Evolutionary conservation across 2,888 invertebrate genomes (phyloP).

Genomic region (Lypha dubia): DNA sequence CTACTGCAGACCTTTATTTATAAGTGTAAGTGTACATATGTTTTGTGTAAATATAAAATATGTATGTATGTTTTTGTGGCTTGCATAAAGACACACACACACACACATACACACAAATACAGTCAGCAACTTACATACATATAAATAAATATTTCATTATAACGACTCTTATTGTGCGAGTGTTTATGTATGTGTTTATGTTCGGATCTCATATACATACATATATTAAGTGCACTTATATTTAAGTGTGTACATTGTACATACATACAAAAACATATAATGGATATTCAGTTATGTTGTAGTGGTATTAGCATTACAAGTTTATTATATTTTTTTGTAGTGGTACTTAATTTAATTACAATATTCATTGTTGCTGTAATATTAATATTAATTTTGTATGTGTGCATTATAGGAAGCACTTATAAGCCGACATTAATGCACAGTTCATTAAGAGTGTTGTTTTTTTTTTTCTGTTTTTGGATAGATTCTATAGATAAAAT

Average conservation of each 20-base stretch:
- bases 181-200: neutral
- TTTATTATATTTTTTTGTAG: constrained; percentile 45
- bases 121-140: neutral
- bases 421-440: neutral
- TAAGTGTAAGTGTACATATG: neutral
- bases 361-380: constrained; percentile 50
- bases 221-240: constrained; percentile 3
- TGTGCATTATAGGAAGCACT: neutral
- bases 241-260: neutral
- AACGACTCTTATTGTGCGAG: neutral
- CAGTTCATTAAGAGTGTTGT: neutral
- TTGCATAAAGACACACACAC: too few relatives aligned
- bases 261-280: constrained; percentile 11
- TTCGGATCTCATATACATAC: too few relatives aligned
- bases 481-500: neutral
- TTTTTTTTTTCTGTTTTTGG: too few relatives aligned
- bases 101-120: neutral
- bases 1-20: constrained; percentile 33
- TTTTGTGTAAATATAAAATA: neutral
- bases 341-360: constrained; percentile 65
- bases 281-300: constrained; percentile 34
- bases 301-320: constrained; percentile 36
- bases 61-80: neutral
- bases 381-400: neutral
- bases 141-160: constrained; percentile 6